Base-by-base conservation (phyloP, 2,797 vertebrate species). In the Sebastes taczanowskii region DNA sequence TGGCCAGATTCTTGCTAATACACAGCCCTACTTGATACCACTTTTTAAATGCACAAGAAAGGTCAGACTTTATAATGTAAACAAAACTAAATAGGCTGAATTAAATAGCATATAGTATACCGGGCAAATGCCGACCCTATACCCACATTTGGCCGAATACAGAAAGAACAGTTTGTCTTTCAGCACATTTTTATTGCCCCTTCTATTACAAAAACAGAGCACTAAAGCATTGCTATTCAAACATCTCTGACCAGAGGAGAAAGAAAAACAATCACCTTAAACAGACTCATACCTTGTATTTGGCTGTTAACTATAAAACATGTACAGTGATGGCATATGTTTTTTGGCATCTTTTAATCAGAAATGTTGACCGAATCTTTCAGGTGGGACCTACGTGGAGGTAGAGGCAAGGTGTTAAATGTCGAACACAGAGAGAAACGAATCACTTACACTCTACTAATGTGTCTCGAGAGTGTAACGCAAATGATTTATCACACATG, bases 171-270 rank as follows among this genome's bases (percentile, higher is more conserved):
- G 35, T 16, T 49, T 65, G 49, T 58, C 69, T 72, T 85, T 74
- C 38, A 61, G 62, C 10, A 20, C 29, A 58, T 59, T 68, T 80
- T 74, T 77, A 85, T 82, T 74, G 22, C 27, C 20, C 34, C 18
- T 59, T 72, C 22, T 46, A 75, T 70, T 77, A 49, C 9, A 83
- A 84, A 90, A 81, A 80, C 71, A 85, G 63, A 86, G 18, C 34
- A 32, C 34, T 23, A 13, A 18, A 56, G 22, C 30, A 27, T 29
- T 7, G 58, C 42, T 35, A 14, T 78, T 77, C 34, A 81, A 63
- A 78, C 67, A 58, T 61, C 63, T 64, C 63, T 64, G 49, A 70
- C 22, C 23, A 34, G 53, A 10, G 7, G 22, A 30, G 46, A 49
- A 73, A 53, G 20, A 78, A 78, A 58, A 63, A 32, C 30, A 60